Base-by-base conservation (phyloP, 2,888 invertebrate species). In the Leucoma salicis region DNA sequence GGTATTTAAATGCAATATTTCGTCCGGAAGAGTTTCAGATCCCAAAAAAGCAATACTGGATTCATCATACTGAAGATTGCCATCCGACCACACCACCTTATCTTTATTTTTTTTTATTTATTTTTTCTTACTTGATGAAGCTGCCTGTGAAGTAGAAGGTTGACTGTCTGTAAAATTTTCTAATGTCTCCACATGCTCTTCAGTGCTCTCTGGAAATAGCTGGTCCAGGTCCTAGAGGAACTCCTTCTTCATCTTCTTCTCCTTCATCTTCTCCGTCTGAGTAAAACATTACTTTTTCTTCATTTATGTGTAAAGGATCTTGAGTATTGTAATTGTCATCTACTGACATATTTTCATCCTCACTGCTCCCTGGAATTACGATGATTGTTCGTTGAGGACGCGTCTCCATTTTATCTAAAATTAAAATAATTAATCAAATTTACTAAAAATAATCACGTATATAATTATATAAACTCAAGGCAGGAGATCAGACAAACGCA, bases 11-110 rank as follows among this genome's bases (percentile, higher is more conserved):
- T 6, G 0, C 33, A 45, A 36, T 28, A 52, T 45, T 18, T 49
- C 41, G 4, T 56, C 46, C n/a, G 49, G 50, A 11, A 53, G 50
- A 40, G 39, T 0, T 1, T 21, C 32, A 33, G 39, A 51, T 11
- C 45, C 50, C 31, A 49, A 25, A 46, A 49, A 46, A 10, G 10
- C 25, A 10, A 5, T 25, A 25, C n/a, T 25, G 5, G 7, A 21
- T 42, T 0, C 21, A 33, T 34, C 33, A 38, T 39, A 43, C 32
- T 33, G 5, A 25, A 25, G 4, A 10, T 10, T 25, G 3, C 8
- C 10, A 25, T 25, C 25, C 10, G 25, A 6, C 25, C 25, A 25
- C 7, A 25, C 25, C 10, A 10, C 7, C 25, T 25, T 25, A 25
- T 6, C 25, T 10, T 25, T 25, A 7, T 25, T 25, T 25, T 25